Evolutionary conservation across 2,113 vertebrate genomes (phyloP), one percentile per base, ranked within the genome.

Genomic region (Nasalis larvatus): DNA sequence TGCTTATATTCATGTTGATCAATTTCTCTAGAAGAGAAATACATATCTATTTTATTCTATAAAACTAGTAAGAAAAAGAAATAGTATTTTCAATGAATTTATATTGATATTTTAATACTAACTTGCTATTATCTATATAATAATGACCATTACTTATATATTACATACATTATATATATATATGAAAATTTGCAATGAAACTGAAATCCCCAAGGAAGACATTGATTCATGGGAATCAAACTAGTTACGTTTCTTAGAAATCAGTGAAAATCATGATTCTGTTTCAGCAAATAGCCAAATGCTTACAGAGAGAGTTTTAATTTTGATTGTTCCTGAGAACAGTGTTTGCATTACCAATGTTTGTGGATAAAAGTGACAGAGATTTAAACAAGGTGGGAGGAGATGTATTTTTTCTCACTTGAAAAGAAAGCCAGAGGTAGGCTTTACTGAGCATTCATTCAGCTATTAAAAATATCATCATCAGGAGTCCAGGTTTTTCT

Each of bases 1-100:
- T 93, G 1, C 23, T 95, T 82, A 5, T 85, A 96, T 96, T 82
- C 95, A 94, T 81, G 20, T 37, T 47, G 6, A 16, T 96, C 89
- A 97, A 20, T 91, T 92, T 97, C 45, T 42, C 25, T 95, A 47
- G 71, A 54, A 84, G 13, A 84, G 12, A 84, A 6, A 35, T 3
- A 35, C 27, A 76, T 0, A 4, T 40, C 27, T 45, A 56, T 71
- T 77, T 54, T 71, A 52, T 56, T 94, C 84, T 20, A 96, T 47
- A 82, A 76, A 94, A 76, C 40, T 42, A 73, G 11, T 88, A 84
- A 37, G 25, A 37, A 76, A 94, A 83, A 74, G 4, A 80, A 92
- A 66, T 32, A 42, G 3, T 56, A 69, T 47, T 95, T 54, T 63
- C 1, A 91, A 69, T 54, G 17, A 82, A 90, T 73, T 82, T 66